Conservation (phyloP, 2,888 invertebrate species). For the Glyphotaelius pellucidus region DNA sequence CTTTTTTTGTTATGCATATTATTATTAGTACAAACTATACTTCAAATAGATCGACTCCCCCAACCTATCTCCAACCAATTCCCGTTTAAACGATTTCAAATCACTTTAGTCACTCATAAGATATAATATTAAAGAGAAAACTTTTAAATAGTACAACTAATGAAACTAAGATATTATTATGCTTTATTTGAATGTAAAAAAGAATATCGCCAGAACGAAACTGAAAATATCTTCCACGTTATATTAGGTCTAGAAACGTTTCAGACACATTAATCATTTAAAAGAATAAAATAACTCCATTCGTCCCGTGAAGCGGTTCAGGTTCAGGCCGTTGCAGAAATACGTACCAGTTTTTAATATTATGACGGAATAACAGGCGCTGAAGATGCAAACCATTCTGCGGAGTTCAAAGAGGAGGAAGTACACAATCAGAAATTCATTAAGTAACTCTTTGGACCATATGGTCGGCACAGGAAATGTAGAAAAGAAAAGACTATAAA, state of each 20-base stretch:
- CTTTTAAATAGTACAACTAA: no score
- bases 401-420: background rate
- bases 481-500: background rate
- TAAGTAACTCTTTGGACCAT: background rate
- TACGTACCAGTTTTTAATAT: background rate
- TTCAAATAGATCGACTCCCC: no score
- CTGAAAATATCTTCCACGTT: background rate
- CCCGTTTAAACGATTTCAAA: no score
- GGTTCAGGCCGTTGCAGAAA: background rate
- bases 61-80: no score
- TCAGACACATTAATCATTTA: background rate
- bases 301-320: background rate
- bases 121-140: no score
- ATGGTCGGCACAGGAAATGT: background rate
- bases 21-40: no score
- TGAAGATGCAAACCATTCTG: background rate
- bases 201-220: background rate
- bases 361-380: background rate
- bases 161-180: no score
- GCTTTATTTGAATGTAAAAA: no score
- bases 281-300: background rate
- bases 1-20: no score
- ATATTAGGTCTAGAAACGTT: background rate
- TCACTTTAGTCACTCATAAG: no score
- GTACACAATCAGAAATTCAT: background rate